Evolutionary conservation across 2,888 invertebrate genomes (phyloP), one percentile per base, ranked within the genome.

Genomic region (Drosophila mettleri): DNA sequence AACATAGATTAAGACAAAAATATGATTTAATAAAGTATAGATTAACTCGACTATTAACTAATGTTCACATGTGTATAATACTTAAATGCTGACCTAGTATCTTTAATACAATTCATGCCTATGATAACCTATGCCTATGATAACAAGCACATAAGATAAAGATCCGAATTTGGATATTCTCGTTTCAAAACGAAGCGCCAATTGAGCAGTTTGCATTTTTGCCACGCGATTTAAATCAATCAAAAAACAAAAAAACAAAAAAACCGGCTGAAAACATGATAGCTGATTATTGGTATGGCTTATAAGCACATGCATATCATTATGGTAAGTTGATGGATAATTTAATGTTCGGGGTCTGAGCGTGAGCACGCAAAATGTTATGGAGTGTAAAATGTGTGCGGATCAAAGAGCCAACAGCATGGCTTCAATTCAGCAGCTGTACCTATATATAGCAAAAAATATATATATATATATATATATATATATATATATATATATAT

Each of bases 161-260:
- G 9, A 14, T 9, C 5, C 24, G 3, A 14, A 38, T 52, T 38
- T 9, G 58, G 38, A 27, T 34, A 29, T 41, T 18, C 53, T 16
- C 53, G n/a, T 55, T 16, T 45, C 62, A 45, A 46, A 51, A 45
- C 16, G 16, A 22, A 54, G 65, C 55, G 61, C 53, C 61, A 65
- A 53, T 22, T 63, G 62, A 55, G 24, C 18, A 39, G 16, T 73
- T 75, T 79, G 76, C 64, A 67, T 69, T 53, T 65, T 43, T 46
- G 49, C 33, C 24, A 65, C 34, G 55, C 43, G 61, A 59, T 54
- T 64, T 63, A 70, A 83, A 66, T 83, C 80, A 80, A 80, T 83
- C 60, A 65, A 14, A 53, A 12, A 29, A 45, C 60, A 51, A 49
- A 39, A 66, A 58, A 46, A 51, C 1, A 31, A 45, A 39, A 69